These are phyloP conservation scores for Periphyllus acericola DNA, from an alignment of 2,888 invertebrate species.

Conservation along the genomic window DNA sequence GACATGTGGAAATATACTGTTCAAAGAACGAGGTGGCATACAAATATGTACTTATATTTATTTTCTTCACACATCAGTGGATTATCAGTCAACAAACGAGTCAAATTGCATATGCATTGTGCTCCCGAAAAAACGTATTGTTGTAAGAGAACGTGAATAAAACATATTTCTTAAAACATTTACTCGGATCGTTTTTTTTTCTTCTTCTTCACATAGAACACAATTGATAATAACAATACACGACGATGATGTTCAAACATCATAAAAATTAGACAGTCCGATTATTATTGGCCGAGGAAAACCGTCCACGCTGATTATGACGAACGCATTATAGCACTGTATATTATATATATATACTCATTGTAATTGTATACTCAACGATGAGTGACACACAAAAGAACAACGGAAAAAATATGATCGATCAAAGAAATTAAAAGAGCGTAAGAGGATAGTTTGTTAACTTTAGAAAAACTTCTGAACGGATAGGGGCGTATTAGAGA, in stretches of 20 bases:
- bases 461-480: not conserved
- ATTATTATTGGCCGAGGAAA: not conserved
- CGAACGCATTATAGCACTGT: not conserved
- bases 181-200: not conserved
- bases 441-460: not conserved
- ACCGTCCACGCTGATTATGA: not conserved
- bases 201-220: not conserved
- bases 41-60: not conserved
- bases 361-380: not conserved
- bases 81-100: constrained; percentile 12
- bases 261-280: not conserved
- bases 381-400: not conserved
- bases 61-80: constrained; percentile 18
- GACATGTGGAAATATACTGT: not conserved
- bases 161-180: constrained; percentile 7
- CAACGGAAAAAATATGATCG: not conserved
- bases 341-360: not conserved
- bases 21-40: not conserved
- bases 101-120: constrained; percentile 3
- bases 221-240: not conserved
- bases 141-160: not conserved
- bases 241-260: not conserved
- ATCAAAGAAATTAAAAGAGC: not conserved
- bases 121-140: not conserved
- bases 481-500: no score